Conservation (phyloP, 2,797 vertebrate species). For the Cirrhinus mrigala region DNA sequence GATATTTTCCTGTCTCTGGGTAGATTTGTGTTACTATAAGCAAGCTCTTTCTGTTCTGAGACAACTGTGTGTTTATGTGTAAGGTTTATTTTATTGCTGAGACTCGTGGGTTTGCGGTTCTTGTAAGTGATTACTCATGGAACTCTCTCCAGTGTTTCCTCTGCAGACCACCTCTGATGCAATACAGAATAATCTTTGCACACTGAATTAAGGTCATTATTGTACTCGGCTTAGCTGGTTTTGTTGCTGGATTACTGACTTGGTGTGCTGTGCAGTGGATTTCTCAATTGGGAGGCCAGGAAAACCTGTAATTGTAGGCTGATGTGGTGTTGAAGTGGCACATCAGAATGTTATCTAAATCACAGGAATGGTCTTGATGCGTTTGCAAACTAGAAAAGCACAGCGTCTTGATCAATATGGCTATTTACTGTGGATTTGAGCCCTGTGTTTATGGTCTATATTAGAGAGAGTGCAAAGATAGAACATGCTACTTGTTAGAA, state of each 20-base stretch:
- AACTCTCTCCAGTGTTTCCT: slow-evolving; percentile 1
- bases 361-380: slow-evolving; percentile 16
- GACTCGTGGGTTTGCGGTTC: background rate
- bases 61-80: background rate
- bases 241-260: slow-evolving; percentile 41
- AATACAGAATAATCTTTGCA: slow-evolving; percentile 39
- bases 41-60: background rate
- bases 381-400: slow-evolving; percentile 36
- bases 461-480: background rate
- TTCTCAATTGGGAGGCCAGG: background rate
- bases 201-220: slow-evolving; percentile 31
- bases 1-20: slow-evolving; percentile 39
- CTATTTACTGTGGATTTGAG: slow-evolving; percentile 48
- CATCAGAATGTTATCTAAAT: background rate
- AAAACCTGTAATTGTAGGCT: slow-evolving; percentile 17
- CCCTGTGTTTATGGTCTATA: background rate
- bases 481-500: background rate
- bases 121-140: slow-evolving; percentile 33
- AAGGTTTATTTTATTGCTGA: background rate
- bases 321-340: background rate
- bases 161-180: slow-evolving; percentile 35
- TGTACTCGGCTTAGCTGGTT: slow-evolving; percentile 33
- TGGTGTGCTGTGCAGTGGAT: slow-evolving; percentile 5
- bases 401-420: slow-evolving; percentile 54
- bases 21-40: slow-evolving; percentile 18